phyloP scores from a whole-genome alignment of 1,140 invertebrate genomes.

The Eumeta japonica region DNA sequence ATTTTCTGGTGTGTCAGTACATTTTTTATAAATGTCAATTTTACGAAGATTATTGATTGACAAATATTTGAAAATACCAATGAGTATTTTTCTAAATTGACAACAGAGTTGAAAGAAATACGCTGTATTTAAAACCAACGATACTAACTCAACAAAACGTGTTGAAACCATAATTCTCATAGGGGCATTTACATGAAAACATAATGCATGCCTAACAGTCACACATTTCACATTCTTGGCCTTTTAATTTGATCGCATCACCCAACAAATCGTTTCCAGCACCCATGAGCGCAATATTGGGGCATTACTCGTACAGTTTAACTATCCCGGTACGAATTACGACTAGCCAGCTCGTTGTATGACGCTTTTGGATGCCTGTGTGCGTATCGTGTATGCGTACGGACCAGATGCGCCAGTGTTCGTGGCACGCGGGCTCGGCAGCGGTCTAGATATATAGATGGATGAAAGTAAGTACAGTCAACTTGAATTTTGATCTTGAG shows the following conservation, averaged over 20 bases:
- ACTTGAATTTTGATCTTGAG: too few species aligned
- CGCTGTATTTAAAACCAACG: too few species aligned
- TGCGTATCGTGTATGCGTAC: conserved; percentile 18
- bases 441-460: conserved; percentile 1
- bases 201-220: too few species aligned
- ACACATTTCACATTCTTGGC: conserved; percentile 23
- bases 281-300: conserved; percentile 31
- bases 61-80: conserved; percentile 20
- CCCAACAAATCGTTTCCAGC: conserved; percentile 27
- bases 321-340: conserved; percentile 25
- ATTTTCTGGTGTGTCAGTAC: too few species aligned
- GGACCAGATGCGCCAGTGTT: too few species aligned
- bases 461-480: neutral
- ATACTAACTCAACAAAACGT: too few species aligned
- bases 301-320: conserved; percentile 28
- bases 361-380: conserved; percentile 14
- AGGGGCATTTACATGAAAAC: too few species aligned
- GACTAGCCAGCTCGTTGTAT: conserved; percentile 17
- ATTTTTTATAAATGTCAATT: too few species aligned
- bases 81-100: conserved; percentile 16
- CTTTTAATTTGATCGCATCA: conserved; percentile 43
- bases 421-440: too few species aligned
- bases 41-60: conserved; percentile 14
- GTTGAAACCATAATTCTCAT: too few species aligned
- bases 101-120: too few species aligned